Percentiles rank a stretch among this genome's conserved stretches.
Evolutionary conservation across 2,113 vertebrate species (phyloP).

Genomic region (Maccullochella peelii): DNA sequence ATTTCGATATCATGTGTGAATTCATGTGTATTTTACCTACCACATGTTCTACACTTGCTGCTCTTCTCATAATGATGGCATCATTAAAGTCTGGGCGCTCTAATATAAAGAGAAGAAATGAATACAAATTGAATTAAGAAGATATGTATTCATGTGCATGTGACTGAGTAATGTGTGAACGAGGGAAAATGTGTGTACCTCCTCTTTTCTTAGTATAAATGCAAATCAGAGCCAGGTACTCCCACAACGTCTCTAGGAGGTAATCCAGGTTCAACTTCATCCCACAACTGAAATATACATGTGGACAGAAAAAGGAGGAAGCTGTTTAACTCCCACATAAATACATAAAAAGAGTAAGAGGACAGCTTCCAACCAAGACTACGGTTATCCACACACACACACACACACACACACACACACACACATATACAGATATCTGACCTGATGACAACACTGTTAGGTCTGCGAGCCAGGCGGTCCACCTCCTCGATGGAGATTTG

Average conservation of each 20-base stretch:
- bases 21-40: conserved; percentile 78
- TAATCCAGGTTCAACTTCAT: conserved; percentile 99
- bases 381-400: background rate
- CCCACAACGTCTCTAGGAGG: conserved; percentile 95
- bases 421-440: conserved; percentile 58
- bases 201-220: conserved; percentile 99
- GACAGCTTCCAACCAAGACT: background rate
- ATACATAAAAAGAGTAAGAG: background rate
- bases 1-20: background rate
- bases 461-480: conserved; percentile 90
- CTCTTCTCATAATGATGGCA: conserved; percentile 96
- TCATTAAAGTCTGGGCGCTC: conserved; percentile 96
- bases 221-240: conserved; percentile 95
- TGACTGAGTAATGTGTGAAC: background rate
- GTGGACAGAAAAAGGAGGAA: background rate
- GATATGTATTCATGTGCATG: background rate
- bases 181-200: conserved; percentile 79
- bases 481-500: conserved; percentile 99
- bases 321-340: background rate
- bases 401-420: background rate
- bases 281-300: conserved; percentile 86
- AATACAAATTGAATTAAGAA: background rate
- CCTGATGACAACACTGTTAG: conserved; percentile 97
- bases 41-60: conserved; percentile 95
- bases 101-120: conserved; percentile 62